Percentiles rank a stretch among this genome's conserved stretches.
These are phyloP conservation scores for Alethe castanea DNA, from an alignment of 2,113 vertebrate species.

Conservation along the genomic window DNA sequence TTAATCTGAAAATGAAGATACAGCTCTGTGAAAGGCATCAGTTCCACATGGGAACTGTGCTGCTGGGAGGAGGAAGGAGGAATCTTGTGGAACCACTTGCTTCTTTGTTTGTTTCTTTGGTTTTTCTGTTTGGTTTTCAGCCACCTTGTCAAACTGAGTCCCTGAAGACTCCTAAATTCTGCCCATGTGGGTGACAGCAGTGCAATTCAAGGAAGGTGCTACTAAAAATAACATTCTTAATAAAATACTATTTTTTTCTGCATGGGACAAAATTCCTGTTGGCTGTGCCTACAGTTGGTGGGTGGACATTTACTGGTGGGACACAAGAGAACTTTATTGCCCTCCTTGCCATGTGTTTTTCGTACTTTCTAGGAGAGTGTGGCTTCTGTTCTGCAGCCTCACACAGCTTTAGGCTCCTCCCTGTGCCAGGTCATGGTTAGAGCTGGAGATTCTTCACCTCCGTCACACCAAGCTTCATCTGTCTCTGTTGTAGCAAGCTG, in stretches of 20 bases:
- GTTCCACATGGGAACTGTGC: background rate
- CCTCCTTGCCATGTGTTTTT: background rate
- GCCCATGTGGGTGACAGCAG: background rate
- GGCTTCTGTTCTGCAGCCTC: background rate
- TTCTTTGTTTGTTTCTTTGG: background rate
- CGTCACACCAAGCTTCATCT: background rate
- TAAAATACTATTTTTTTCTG: background rate
- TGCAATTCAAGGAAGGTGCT: background rate
- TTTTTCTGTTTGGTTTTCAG: background rate
- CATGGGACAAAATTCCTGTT: background rate
- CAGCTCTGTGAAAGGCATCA: background rate
- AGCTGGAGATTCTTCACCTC: background rate
- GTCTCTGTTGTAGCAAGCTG: background rate
- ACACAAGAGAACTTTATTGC: background rate
- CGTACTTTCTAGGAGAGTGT: fast-evolving
- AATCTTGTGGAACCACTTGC: background rate
- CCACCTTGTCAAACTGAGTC: background rate
- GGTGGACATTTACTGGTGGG: background rate
- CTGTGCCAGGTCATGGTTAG: background rate
- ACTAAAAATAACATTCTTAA: background rate
- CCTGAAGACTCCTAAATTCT: background rate
- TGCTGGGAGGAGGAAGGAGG: background rate
- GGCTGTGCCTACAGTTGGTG: background rate
- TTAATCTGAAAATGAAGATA: background rate
- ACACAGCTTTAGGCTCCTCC: background rate